A percentile compares a stretch with the other conserved stretches of the same genome.
These are phyloP conservation scores for Rhizomys pruinosus DNA, from an alignment of 2,113 vertebrate genomes.

Conservation along the genomic window DNA sequence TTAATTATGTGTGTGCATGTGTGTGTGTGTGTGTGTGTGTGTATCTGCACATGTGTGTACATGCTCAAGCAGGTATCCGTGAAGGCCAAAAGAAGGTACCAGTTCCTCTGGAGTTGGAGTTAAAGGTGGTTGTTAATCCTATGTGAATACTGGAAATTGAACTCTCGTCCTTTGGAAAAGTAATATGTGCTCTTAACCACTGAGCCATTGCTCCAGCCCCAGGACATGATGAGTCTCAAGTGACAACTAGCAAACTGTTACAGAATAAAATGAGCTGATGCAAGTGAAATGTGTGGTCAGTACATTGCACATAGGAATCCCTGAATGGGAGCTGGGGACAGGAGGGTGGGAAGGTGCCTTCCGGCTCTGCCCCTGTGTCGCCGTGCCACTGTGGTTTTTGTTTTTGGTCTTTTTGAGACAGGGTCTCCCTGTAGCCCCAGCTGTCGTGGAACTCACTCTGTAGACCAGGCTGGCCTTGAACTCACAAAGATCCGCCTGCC, in stretches of 20 bases:
- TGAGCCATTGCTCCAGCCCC: neutral
- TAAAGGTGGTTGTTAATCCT: neutral
- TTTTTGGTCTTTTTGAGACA: no score
- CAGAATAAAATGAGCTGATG: neutral
- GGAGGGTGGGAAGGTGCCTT: neutral
- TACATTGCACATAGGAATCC: rapidly evolving
- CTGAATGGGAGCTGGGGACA: no score
- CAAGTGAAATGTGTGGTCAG: neutral
- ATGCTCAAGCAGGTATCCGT: neutral
- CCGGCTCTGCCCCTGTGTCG: neutral
- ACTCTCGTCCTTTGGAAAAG: neutral
- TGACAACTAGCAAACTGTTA: neutral
- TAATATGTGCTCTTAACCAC: rapidly evolving
- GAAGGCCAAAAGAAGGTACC: neutral
- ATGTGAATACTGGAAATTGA: neutral
- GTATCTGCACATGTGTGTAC: no score
- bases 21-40: neutral
- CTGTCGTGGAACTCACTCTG: no score
- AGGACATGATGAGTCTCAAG: neutral
- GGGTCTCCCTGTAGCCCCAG: no score
- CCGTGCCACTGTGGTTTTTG: neutral
- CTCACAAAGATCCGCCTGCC: no score
- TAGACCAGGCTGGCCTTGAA: no score
- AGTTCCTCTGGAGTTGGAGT: neutral
- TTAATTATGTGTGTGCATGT: neutral